These are phyloP conservation scores for Knipowitschia caucasica DNA, from an alignment of 2,797 vertebrate genomes.

Conservation along the genomic window DNA sequence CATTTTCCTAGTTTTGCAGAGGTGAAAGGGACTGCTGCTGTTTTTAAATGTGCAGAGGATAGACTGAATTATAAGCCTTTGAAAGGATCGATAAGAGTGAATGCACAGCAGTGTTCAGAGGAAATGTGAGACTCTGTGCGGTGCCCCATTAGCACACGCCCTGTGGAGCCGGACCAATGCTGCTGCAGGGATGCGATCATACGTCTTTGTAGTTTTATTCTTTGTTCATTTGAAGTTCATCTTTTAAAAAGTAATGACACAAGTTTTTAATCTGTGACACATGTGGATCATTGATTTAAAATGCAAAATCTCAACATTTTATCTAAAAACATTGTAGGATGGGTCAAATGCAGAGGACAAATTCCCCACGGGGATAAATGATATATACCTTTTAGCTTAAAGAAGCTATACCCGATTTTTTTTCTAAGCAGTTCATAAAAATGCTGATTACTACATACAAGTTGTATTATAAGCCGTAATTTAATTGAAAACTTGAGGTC, in stretches of 20 bases:
- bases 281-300: too few relatives aligned
- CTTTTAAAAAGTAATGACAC: not conserved
- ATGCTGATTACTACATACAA: too few relatives aligned
- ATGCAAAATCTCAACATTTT: too few relatives aligned
- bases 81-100: constrained; percentile 38
- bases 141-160: constrained; percentile 15
- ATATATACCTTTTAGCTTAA: too few relatives aligned
- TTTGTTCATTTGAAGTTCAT: not conserved
- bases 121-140: constrained; percentile 22
- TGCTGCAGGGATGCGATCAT: not conserved
- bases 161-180: not conserved
- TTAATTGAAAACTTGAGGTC: too few relatives aligned
- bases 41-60: not conserved
- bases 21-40: not conserved
- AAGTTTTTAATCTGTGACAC: too few relatives aligned
- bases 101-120: constrained; percentile 19
- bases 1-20: not conserved
- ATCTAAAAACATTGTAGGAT: too few relatives aligned
- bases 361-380: too few relatives aligned
- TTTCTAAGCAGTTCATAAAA: too few relatives aligned
- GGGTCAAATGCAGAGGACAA: too few relatives aligned
- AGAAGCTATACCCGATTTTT: too few relatives aligned
- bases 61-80: constrained; percentile 5
- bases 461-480: too few relatives aligned
- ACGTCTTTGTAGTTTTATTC: not conserved